phyloP scores from a whole-genome alignment of 2,888 invertebrate species.

The Incurvaria masculella region DNA sequence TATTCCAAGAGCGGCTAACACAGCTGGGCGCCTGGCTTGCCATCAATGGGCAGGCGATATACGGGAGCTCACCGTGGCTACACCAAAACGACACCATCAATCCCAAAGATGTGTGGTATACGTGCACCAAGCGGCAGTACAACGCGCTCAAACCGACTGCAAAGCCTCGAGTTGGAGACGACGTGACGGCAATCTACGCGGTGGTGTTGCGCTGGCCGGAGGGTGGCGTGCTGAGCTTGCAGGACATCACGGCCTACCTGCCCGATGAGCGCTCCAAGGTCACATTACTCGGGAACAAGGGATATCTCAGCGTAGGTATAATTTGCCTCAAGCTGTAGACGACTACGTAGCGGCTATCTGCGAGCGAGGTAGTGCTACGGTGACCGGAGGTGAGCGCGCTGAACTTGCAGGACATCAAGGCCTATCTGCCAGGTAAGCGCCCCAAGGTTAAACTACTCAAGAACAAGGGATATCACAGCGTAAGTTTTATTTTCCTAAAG shows the following conservation, averaged over 20 bases:
- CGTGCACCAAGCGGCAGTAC: constrained; percentile 30
- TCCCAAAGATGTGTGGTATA: constrained; percentile 69
- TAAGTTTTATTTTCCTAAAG: constrained; percentile 18
- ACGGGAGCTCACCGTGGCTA: constrained; percentile 72
- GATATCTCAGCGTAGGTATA: constrained; percentile 21
- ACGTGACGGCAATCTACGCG: constrained; percentile 58
- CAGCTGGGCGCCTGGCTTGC: constrained; percentile 78
- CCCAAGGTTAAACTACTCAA: constrained; percentile 51
- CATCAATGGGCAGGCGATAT: constrained; percentile 87
- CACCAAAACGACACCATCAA: constrained; percentile 79
- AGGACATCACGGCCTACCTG: constrained; percentile 38
- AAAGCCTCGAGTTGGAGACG: constrained; percentile 20
- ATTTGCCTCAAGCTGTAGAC: constrained; percentile 20
- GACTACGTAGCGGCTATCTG: constrained; percentile 48
- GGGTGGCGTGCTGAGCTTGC: constrained; percentile 41
- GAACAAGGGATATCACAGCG: constrained; percentile 26
- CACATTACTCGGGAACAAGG: constrained; percentile 48
- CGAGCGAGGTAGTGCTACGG: constrained; percentile 57
- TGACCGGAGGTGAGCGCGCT: constrained; percentile 65
- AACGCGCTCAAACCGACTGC: constrained; percentile 22
- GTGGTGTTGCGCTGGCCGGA: constrained; percentile 68
- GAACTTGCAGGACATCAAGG: constrained; percentile 38
- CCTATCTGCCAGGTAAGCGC: constrained; percentile 22
- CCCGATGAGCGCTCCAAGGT: constrained; percentile 29
- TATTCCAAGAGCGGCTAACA: constrained; percentile 81